phyloP scores from a whole-genome alignment of 2,113 vertebrate genomes.

The Rynchops niger region DNA sequence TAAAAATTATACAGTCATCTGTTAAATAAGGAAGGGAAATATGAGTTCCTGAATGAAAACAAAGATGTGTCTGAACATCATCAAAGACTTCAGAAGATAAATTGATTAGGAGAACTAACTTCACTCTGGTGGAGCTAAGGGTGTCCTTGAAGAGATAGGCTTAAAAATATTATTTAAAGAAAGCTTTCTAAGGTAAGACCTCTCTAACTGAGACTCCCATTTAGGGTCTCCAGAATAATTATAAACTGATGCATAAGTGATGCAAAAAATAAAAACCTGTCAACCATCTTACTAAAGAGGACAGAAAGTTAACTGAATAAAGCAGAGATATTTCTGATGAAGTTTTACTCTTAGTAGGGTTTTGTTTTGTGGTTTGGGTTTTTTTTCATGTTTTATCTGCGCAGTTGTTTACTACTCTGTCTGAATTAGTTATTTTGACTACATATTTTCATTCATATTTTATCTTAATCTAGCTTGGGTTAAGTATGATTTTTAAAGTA shows the following conservation, averaged over 20 bases:
- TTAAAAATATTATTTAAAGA: not conserved
- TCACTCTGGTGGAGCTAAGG: not conserved
- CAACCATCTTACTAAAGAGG: not conserved
- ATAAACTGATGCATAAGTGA: not conserved
- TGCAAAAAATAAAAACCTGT: not conserved
- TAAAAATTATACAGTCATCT: not conserved
- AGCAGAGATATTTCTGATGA: not conserved
- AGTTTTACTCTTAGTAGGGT: not conserved
- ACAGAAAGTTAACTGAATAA: not conserved
- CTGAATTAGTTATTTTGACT: not conserved
- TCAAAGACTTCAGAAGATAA: not conserved
- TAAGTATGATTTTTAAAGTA: not conserved
- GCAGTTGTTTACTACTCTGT: not conserved
- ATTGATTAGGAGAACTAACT: not conserved
- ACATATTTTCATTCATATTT: not conserved
- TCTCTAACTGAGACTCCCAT: not conserved
- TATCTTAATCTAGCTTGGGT: not conserved
- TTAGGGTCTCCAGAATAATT: not conserved
- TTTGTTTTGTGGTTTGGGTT: not conserved
- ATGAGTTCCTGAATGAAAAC: not conserved
- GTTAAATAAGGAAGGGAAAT: not conserved
- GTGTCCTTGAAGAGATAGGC: not conserved
- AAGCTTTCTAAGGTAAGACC: not conserved
- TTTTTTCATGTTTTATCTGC: not conserved
- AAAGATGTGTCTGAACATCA: not conserved